A percentile compares a stretch with the other conserved stretches of the same genome.
These are phyloP conservation scores for Clytia hemisphaerica DNA, from an alignment of 30 jellyfish, hydroid and myxozoan species.

Conservation along the genomic window DNA sequence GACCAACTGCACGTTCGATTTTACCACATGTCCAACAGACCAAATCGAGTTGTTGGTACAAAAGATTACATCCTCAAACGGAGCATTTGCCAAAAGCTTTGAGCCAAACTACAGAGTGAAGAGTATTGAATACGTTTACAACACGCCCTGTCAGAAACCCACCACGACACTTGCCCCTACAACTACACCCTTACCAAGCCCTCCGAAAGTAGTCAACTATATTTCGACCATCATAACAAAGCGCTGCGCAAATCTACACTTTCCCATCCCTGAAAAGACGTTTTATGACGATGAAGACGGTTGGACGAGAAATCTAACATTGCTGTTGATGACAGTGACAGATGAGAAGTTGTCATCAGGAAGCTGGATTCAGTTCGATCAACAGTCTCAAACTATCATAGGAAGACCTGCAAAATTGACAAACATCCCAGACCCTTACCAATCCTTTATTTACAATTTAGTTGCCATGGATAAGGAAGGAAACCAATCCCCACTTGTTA, in stretches of 20 bases:
- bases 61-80: background rate
- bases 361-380: slow-evolving; percentile 71
- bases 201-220: background rate
- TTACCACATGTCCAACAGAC: background rate
- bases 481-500: background rate
- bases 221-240: background rate
- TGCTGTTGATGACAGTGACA: slow-evolving; percentile 22
- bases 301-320: slow-evolving; percentile 38
- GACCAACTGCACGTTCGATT: slow-evolving; percentile 14
- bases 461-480: background rate
- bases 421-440: background rate
- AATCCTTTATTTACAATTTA: background rate
- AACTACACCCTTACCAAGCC: background rate
- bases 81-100: slow-evolving; percentile 1
- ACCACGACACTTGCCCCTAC: background rate
- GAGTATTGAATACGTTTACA: background rate
- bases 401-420: slow-evolving; percentile 4
- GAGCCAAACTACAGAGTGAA: background rate
- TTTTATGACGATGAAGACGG: slow-evolving; percentile 85
- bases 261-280: slow-evolving; percentile 35
- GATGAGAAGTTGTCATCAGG: slow-evolving; percentile 13
- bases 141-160: background rate
- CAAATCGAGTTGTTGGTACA: background rate
- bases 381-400: slow-evolving; percentile 20
- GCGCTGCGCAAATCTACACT: slow-evolving; percentile 23